Evolutionary conservation across 2,888 invertebrate species (phyloP).

Genomic region (Strigamia transsilvanica): DNA sequence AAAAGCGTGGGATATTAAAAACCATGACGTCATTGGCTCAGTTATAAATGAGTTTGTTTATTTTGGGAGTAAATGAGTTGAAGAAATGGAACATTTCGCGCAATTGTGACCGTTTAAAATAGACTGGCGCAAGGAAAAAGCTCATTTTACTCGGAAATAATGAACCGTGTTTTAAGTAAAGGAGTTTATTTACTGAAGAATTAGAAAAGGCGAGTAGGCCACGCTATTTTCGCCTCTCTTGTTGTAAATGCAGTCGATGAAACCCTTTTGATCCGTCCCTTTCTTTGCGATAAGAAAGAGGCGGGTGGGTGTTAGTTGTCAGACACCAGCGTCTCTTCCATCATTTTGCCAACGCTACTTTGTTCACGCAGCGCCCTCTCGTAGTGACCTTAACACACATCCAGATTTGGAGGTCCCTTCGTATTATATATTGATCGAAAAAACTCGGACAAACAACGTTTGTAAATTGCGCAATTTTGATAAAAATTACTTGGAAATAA

Average conservation of each 20-base stretch:
- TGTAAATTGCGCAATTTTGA: not conserved
- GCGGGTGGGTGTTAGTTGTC: conserved; percentile 28
- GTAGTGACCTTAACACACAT: conserved; percentile 43
- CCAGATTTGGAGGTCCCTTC: conserved; percentile 26
- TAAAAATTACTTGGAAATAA: no score
- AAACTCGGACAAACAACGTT: conserved; percentile 35
- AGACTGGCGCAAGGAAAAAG: not conserved
- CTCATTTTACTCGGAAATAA: not conserved
- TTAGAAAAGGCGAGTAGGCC: conserved; percentile 11
- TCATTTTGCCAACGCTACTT: conserved; percentile 33
- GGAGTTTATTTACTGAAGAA: not conserved
- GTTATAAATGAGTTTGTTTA: conserved; percentile 27
- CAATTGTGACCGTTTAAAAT: not conserved
- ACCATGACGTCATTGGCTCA: not conserved
- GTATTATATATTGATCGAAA: conserved; percentile 34
- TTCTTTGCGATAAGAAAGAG: conserved; percentile 31
- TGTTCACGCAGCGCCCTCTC: conserved; percentile 44
- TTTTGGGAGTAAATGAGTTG: conserved; percentile 1
- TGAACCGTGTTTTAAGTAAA: not conserved
- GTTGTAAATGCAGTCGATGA: conserved; percentile 40
- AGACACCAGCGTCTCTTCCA: conserved; percentile 42
- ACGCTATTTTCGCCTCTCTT: not conserved
- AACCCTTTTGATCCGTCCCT: conserved; percentile 45
- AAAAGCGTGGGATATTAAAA: conserved; percentile 46
- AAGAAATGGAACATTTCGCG: conserved; percentile 9